A percentile compares a stretch with the other conserved stretches of the same genome.
Conservation (phyloP, 2,888 invertebrate species). For the Phragmatobia fuliginosa region DNA sequence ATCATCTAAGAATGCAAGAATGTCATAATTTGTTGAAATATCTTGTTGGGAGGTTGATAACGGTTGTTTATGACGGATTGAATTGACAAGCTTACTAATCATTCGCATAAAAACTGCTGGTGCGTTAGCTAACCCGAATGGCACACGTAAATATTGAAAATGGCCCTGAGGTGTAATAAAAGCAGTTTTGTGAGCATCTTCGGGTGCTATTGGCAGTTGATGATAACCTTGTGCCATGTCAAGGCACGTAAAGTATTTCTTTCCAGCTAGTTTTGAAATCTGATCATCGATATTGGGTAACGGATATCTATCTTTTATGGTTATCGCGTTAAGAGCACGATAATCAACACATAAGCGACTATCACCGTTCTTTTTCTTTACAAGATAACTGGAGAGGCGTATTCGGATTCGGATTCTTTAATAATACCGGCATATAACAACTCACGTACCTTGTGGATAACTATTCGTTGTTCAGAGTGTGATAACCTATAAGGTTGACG, state of each 20-base stretch:
- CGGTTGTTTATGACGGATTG: neutral
- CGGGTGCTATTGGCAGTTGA: neutral
- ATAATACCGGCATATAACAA: slow-evolving; percentile 45
- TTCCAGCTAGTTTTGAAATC: slow-evolving; percentile 17
- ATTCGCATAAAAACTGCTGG: neutral
- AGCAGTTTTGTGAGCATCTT: neutral
- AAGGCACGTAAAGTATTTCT: slow-evolving; percentile 29
- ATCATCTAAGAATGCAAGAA: neutral
- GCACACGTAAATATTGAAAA: neutral
- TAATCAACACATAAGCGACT: slow-evolving; percentile 47
- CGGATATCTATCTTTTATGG: slow-evolving; percentile 46
- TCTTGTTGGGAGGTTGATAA: neutral
- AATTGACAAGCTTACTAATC: neutral
- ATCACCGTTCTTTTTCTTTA: slow-evolving; percentile 47
- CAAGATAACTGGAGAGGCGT: slow-evolving; percentile 46
- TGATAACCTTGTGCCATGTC: no score
- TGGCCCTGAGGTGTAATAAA: neutral
- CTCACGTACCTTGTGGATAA: neutral
- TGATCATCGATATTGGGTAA: slow-evolving; percentile 45
- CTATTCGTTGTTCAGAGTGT: neutral
- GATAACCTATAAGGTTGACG: slow-evolving; percentile 6
- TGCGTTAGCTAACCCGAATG: neutral
- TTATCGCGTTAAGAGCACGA: slow-evolving; percentile 41
- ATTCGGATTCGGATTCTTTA: slow-evolving; percentile 40
- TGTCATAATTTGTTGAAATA: neutral